Conservation (phyloP, 2,888 invertebrate species). For the Mythimna ferrago region DNA sequence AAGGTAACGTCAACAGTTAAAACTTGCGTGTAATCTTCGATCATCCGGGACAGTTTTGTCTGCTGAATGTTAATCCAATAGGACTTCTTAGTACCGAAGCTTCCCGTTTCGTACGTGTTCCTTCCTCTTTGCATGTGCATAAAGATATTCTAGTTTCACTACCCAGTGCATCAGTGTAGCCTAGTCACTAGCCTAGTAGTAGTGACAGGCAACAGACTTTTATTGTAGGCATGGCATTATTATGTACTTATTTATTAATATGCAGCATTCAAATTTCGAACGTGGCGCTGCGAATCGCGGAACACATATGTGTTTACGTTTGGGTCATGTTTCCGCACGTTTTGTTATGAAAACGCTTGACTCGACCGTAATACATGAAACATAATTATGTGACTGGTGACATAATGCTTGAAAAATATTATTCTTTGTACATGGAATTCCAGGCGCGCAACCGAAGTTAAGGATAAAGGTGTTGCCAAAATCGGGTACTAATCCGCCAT, state of each 20-base stretch:
- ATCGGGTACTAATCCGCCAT: neutral
- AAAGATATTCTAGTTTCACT: neutral
- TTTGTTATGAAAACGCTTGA: conserved; percentile 28
- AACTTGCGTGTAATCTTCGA: conserved; percentile 8
- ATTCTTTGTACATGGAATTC: neutral
- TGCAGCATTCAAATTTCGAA: conserved; percentile 25
- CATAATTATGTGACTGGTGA: neutral
- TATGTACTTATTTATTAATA: neutral
- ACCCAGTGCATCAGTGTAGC: too few relatives aligned
- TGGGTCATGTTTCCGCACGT: neutral
- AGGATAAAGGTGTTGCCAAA: too few relatives aligned
- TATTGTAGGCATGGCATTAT: neutral
- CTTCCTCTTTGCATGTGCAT: conserved; percentile 37
- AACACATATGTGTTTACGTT: neutral
- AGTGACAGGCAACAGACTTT: too few relatives aligned
- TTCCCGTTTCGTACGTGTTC: conserved; percentile 52
- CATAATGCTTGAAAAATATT: neutral
- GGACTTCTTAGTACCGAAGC: conserved; percentile 28
- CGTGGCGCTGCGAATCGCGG: neutral
- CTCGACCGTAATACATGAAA: conserved; percentile 2
- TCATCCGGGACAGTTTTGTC: conserved; percentile 20
- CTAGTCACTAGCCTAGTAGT: too few relatives aligned
- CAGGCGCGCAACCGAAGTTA: neutral
- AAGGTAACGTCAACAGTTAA: neutral
- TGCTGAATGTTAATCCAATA: conserved; percentile 23